These are phyloP conservation scores for Gallinago undulata DNA, from an alignment of 2,113 vertebrate genomes.

Conservation along the genomic window DNA sequence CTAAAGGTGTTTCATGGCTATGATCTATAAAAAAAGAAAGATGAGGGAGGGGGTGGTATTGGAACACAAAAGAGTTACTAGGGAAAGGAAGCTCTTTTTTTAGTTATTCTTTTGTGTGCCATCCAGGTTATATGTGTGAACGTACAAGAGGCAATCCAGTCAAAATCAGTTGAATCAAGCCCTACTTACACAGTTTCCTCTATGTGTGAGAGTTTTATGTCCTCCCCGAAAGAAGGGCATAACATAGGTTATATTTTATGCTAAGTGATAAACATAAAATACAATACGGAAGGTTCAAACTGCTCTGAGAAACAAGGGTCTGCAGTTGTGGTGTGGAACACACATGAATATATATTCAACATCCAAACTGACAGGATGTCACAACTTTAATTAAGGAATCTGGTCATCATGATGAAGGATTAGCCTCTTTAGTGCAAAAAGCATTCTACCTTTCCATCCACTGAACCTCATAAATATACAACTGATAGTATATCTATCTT, in stretches of 20 bases:
- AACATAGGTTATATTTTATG: not conserved
- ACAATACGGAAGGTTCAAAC: not conserved
- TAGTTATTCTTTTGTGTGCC: not conserved
- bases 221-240: not conserved
- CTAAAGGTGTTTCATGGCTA: not conserved
- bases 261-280: not conserved
- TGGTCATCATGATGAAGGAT: not conserved
- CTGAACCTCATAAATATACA: constrained; percentile 15
- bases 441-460: not conserved
- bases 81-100: not conserved
- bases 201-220: not conserved
- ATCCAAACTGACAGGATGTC: not conserved
- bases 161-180: not conserved
- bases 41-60: not conserved
- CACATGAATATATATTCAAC: not conserved
- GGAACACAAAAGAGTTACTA: not conserved
- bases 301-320: not conserved
- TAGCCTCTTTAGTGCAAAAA: not conserved
- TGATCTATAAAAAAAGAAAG: not conserved
- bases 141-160: not conserved
- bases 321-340: not conserved
- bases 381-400: not conserved
- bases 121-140: not conserved
- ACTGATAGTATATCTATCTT: not conserved
- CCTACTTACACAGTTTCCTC: not conserved